Base-by-base conservation (phyloP, 2,888 invertebrate genomes). In the Tenthredo mesomela region DNA sequence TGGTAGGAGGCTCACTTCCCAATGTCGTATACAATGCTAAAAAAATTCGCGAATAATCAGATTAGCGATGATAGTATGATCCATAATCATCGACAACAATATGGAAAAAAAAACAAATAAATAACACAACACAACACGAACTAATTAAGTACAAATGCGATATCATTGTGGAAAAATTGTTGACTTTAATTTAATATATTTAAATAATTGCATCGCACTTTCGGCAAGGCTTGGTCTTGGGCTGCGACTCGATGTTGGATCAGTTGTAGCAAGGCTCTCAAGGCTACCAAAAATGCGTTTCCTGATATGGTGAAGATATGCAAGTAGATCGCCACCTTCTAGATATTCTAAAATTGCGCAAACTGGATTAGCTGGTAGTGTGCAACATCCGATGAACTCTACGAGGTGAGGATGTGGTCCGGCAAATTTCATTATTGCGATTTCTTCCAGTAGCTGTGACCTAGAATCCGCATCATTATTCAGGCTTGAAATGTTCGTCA, bases 301-400 rank as follows among this genome's bases (percentile, higher is more conserved):
- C 87, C 91, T 88, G 86, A 91, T 84, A 50, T 86, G 80, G 86
- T 92, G 91, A 33, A 97, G 93, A 86, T 96, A 94, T 0, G 94
- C 94, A 78, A 96, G 95, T 84, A 98, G 93, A 90, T 97, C 97
- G 0, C 97, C 97, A 86, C 96, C 95, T 0, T 97, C 96, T 15
- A 97, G 96, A 90, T 96, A 97, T 91, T 98, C 97, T 93, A 98
- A 95, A 10, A 98, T 94, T 87, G 97, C 96, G 86, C 96, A 95
- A 77, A 96, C 95, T 0, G 97, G 97, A 65, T 88, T 89, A 37
- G 95, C 93, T 0, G 95, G 94, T 25, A 95, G 92, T 0, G 96
- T 97, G 89, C 97, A 97, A 89, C 97, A 97, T 0, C 96, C 97
- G 0, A 97, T 90, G 86, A 97, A 92, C 10, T 95, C 94, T 21